Percentiles rank a stretch among this genome's conserved stretches.
These are phyloP conservation scores for Magallana angulata DNA, from an alignment of 1,140 invertebrate species.

Conservation along the genomic window DNA sequence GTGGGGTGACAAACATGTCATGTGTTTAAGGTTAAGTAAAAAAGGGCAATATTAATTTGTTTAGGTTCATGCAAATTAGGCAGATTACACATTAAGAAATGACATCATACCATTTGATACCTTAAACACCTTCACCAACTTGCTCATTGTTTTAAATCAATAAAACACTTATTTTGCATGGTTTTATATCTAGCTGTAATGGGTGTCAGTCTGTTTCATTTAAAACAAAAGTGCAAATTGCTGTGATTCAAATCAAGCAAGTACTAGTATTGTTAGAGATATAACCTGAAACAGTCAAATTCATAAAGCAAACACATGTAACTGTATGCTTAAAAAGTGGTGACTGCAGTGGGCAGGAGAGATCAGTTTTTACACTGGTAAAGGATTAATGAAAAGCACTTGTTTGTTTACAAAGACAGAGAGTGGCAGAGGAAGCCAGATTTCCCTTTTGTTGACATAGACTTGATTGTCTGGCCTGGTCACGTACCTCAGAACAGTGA, in stretches of 20 bases:
- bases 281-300: not conserved
- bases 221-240: too few species aligned
- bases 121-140: too few species aligned
- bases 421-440: constrained; percentile 20
- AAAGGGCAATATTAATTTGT: too few species aligned
- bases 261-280: not conserved
- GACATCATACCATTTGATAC: too few species aligned
- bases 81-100: too few species aligned
- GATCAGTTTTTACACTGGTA: not conserved
- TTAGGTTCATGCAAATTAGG: too few species aligned
- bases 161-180: too few species aligned
- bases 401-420: not conserved
- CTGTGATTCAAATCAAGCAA: not conserved
- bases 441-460: not conserved
- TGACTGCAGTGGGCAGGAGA: not conserved
- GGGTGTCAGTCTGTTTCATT: too few species aligned
- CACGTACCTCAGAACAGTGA: constrained; percentile 96
- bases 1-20: too few species aligned
- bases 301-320: not conserved
- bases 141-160: too few species aligned
- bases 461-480: not conserved
- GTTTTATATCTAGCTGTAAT: too few species aligned
- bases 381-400: constrained; percentile 20
- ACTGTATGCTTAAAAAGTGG: not conserved
- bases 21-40: too few species aligned